Conservation (phyloP, 1,140 invertebrate genomes). For the Stegodyphus mimosarum region DNA sequence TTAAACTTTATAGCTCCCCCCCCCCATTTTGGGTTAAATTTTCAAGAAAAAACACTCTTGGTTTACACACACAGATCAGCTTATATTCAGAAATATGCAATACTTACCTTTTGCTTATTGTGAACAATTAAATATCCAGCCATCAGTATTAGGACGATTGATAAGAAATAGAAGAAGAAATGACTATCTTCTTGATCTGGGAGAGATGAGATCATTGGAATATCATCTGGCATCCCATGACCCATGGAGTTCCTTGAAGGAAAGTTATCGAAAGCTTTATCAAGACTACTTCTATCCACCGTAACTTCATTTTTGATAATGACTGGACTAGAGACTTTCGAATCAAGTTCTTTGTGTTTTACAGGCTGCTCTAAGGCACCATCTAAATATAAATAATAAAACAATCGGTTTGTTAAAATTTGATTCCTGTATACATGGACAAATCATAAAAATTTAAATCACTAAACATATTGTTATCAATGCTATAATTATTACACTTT, state of each 20-base stretch:
- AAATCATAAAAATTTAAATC: too few relatives aligned
- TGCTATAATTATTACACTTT: too few relatives aligned
- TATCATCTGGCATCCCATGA: neutral
- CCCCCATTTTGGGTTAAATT: too few relatives aligned
- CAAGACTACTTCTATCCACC: too few relatives aligned
- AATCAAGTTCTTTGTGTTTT: conserved; percentile 6
- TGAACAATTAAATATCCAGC: conserved; percentile 75
- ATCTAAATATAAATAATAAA: neutral
- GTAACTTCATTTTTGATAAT: too few relatives aligned
- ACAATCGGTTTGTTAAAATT: neutral
- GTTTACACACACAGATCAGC: too few relatives aligned
- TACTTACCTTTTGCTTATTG: conserved; percentile 76
- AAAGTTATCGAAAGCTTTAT: neutral
- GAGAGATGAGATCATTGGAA: conserved; percentile 38
- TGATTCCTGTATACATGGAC: too few relatives aligned
- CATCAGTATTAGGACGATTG: conserved; percentile 73
- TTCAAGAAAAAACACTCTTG: too few relatives aligned
- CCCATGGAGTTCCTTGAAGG: conserved; percentile 15
- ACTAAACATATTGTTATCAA: too few relatives aligned
- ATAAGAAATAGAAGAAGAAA: conserved; percentile 76
- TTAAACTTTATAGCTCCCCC: too few relatives aligned
- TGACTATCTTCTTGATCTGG: conserved; percentile 70
- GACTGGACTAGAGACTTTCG: neutral
- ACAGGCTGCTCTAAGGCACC: neutral
- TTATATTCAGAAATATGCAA: neutral